Evolutionary conservation across 2,888 invertebrate species (phyloP), one percentile per base, ranked within the genome.

Genomic region (Caenorhabditis uteleia): DNA sequence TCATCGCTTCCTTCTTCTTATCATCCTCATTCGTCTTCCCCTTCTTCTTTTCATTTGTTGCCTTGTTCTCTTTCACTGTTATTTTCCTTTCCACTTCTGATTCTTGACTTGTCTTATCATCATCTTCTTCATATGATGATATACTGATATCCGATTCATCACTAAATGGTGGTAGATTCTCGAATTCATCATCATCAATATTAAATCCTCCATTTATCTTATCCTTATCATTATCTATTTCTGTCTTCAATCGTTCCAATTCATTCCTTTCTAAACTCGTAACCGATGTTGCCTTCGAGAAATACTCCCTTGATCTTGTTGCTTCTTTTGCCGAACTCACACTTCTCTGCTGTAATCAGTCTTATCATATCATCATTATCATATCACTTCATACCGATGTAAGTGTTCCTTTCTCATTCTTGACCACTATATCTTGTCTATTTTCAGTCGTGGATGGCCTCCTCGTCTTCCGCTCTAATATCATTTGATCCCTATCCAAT

Each of bases 111-210:
- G 43, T 48, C 6, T 46, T 36, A 21, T 39, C 29, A 12, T 26
- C 29, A 8, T 45, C 43, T 8, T 49, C 46, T 0, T 18, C 29
- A 33, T 45, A 31, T 3, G 26, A 20, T 1, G 44, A 39, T n/a
- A n/a, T n/a, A n/a, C 45, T 49, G 0, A 23, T 14, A 12, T 5
- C 40, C 3, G 40, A 40, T 7, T 53, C 47, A 46, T 72, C 72
- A 0, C 68, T 69, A 8, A 72, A 61, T 18, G 66, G 66, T 0
- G 72, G 72, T 8, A 72, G 50, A 31, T 72, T 66, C 61, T 68
- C 48, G 23, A 64, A 21, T 8, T 20, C n/a, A n/a, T 66, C 65
- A 0, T 66, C 65, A 33, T 66, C 65, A n/a, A 65, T 27, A 44
- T 65, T 54, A 65, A 27, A 38, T 16, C 2, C 3, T 34, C 34